phyloP scores from a whole-genome alignment of 2,888 invertebrate species.

The Agrotis puta region DNA sequence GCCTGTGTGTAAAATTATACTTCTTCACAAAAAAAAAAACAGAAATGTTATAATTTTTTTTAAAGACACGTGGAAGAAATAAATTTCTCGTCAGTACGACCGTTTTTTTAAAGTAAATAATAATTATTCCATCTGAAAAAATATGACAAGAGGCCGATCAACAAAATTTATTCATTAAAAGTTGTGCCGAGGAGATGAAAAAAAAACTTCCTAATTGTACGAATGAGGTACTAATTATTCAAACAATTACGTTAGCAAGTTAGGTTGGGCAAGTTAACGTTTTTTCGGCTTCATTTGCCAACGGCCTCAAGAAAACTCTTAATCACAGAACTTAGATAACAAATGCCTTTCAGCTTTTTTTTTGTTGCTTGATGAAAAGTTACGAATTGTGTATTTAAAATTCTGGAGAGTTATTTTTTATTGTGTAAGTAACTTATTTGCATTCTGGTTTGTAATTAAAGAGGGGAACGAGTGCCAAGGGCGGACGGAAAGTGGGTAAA shows the following conservation, averaged over 20 bases:
- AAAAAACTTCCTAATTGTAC: conserved; percentile 78
- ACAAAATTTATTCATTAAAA: conserved; percentile 76
- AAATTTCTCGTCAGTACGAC: background rate
- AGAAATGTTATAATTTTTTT: background rate
- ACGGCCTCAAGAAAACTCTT: conserved; percentile 78
- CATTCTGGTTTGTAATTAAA: conserved; percentile 80
- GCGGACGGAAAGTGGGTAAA: conserved; percentile 53
- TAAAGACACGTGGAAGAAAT: background rate
- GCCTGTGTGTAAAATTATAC: background rate
- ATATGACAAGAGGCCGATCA: conserved; percentile 58
- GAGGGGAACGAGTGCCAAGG: conserved; percentile 65
- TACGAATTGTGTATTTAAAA: conserved; percentile 76
- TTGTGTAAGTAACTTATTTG: conserved; percentile 80
- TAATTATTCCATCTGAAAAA: conserved; percentile 25
- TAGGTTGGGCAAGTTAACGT: conserved; percentile 74
- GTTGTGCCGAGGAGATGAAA: conserved; percentile 70
- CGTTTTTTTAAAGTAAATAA: conserved; percentile 19
- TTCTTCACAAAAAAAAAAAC: background rate
- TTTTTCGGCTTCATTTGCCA: conserved; percentile 79
- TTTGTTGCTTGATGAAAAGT: conserved; percentile 73
- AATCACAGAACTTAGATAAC: conserved; percentile 87
- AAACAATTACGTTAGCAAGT: conserved; percentile 82
- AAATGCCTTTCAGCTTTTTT: conserved; percentile 80
- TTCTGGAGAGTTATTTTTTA: conserved; percentile 75
- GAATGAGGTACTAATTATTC: conserved; percentile 87